These are phyloP conservation scores for Forpus xanthops DNA, from an alignment of 2,797 vertebrate genomes.

Conservation along the genomic window DNA sequence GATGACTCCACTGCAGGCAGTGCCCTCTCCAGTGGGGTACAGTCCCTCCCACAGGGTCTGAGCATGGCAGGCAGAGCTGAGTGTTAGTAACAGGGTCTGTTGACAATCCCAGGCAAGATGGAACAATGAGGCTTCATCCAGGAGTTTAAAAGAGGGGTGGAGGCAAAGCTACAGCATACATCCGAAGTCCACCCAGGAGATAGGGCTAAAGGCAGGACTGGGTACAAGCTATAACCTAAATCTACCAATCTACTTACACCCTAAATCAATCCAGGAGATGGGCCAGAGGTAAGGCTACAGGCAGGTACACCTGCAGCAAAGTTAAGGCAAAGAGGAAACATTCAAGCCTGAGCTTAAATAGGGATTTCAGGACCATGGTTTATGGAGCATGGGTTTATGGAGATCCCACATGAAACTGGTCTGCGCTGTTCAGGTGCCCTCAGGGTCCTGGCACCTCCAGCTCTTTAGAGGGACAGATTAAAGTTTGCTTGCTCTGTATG, in stretches of 20 bases:
- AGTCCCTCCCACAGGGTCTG: neutral
- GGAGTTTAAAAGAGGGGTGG: neutral
- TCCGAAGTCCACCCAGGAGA: neutral
- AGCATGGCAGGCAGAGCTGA: neutral
- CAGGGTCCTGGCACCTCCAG: neutral
- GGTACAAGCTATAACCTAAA: neutral
- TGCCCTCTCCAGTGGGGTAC: accelerated
- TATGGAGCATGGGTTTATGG: neutral
- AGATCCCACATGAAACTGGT: neutral
- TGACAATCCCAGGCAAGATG: neutral
- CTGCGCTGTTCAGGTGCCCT: neutral
- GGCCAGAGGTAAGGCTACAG: neutral
- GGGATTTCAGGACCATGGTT: neutral
- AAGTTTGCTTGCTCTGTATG: neutral
- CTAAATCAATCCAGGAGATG: neutral
- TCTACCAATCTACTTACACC: neutral
- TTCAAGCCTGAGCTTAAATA: neutral
- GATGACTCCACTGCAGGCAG: neutral
- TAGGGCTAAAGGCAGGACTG: neutral
- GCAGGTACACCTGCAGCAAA: neutral
- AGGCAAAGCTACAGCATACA: neutral
- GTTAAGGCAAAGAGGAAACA: neutral
- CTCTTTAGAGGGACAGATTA: neutral
- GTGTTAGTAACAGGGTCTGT: neutral
- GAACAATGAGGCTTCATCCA: neutral